These are phyloP conservation scores for Palythoa heliodiscus DNA, from an alignment of 92 coral and sea anemone genomes.

Conservation along the genomic window DNA sequence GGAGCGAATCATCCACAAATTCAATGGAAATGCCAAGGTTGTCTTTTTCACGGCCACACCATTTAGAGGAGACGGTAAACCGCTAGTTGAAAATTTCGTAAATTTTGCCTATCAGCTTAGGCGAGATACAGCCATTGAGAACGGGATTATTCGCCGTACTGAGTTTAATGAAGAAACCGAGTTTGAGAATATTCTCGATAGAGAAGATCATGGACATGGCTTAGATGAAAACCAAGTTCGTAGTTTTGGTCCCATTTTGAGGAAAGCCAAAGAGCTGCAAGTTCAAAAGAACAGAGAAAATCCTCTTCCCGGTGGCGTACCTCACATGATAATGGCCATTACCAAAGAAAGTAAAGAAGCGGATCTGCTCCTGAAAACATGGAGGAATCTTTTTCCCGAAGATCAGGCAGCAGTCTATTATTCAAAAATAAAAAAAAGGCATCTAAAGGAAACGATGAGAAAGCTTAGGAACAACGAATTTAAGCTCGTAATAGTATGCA, in stretches of 20 bases:
- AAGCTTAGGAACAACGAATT: conserved; percentile 11
- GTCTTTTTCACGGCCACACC: conserved; percentile 63
- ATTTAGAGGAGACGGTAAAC: conserved; percentile 37
- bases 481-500: conserved; percentile 21
- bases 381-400: conserved; percentile 4
- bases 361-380: background rate
- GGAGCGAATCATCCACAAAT: conserved; percentile 36
- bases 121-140: conserved; percentile 6
- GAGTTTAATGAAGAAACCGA: background rate
- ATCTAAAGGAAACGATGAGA: background rate
- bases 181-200: too few relatives aligned
- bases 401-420: conserved; percentile 3
- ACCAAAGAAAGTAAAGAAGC: conserved; percentile 20
- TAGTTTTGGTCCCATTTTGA: background rate
- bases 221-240: background rate
- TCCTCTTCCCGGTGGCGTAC: conserved; percentile 37
- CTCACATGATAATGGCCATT: conserved; percentile 68
- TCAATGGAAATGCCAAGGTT: conserved; percentile 23
- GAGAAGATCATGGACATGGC: too few relatives aligned
- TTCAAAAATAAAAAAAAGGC: background rate
- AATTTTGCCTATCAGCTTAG: conserved; percentile 35
- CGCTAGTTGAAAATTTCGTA: background rate
- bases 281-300: background rate
- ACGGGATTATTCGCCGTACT: conserved; percentile 47
- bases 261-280: conserved; percentile 4